Evolutionary conservation across 2,797 vertebrate genomes (phyloP).

Genomic region (Onychomys torridus): DNA sequence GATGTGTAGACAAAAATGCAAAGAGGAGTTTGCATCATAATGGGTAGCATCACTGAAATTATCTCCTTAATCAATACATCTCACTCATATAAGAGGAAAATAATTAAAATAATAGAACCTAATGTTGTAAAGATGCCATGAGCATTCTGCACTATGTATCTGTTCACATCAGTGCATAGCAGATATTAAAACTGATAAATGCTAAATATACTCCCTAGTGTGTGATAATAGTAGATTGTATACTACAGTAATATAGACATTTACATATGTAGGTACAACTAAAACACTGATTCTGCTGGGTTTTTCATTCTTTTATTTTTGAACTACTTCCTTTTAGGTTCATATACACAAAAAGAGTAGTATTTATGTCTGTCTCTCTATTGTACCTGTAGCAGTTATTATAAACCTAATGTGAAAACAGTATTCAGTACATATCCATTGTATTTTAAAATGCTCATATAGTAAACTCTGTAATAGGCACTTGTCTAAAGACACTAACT

Average conservation of each 20-base stretch:
- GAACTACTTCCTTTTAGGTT: not conserved
- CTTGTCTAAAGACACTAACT: not conserved
- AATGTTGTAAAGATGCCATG: not conserved
- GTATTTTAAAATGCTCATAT: not conserved
- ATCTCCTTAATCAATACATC: not conserved
- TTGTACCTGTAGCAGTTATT: not conserved
- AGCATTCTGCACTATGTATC: not conserved
- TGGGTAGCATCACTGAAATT: not conserved
- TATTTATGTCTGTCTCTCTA: not conserved
- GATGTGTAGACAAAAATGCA: not conserved
- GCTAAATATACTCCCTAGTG: not conserved
- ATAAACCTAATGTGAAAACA: not conserved
- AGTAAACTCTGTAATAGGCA: not conserved
- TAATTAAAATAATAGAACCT: not conserved
- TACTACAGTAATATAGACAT: not conserved
- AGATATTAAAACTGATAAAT: not conserved
- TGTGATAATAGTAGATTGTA: not conserved
- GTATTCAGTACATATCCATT: not conserved
- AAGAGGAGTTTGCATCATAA: not conserved
- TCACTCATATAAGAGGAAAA: not conserved
- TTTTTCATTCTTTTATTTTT: not conserved
- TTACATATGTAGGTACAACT: not conserved
- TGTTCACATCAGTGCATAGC: not conserved
- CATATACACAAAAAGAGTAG: not conserved
- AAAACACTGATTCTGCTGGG: not conserved